Evolutionary conservation across 2,113 vertebrate genomes (phyloP), one percentile per base, ranked within the genome.

Genomic region (Hippoglossus stenolepis): DNA sequence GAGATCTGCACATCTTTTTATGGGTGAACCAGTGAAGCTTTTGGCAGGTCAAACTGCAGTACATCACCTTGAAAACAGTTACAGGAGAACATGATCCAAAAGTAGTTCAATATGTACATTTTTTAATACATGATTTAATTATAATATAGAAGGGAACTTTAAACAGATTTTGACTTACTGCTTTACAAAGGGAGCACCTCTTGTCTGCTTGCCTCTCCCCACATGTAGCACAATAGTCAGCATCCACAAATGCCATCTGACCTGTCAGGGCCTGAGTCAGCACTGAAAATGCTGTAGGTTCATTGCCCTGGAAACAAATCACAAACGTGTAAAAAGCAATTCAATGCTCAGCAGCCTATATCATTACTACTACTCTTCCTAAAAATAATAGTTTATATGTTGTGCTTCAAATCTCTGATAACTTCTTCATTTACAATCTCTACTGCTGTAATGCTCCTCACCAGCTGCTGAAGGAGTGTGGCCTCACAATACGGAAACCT

Each of bases 401-500:
- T 47, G 40, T 0, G 38, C n/a, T 82, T 43, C 5, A 59, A 8
- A n/a, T 58, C 21, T 64, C 59, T 68, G 57, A 35, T 35, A 31
- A 64, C 15, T 57, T 70, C 76, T 85, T 77, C 47, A 92, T 96
- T 97, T 94, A 98, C 96, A 40, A 97, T 96, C 93, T 98, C 96
- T 67, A 98, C 95, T 2, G 96, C 96, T 78, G 96, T 95, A 72
- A 99, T 97, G 83, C 95, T 98, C 83, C 96, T 94, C 70, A 98
- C 97, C 63, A 98, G 95, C 91, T 99, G 96, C 92, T 99, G 97
- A n/a, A 98, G 95, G 66, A 99, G 91, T 0, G 96, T 97, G 14
- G 96, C 95, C 88, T 98, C 97, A 65, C 96, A 97, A 87, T 96
- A 97, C 4, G 97, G 97, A 80, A 98, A 98, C 86, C 97, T 98